Evolutionary conservation across 2,113 vertebrate species (phyloP), one percentile per base, ranked within the genome.

Genomic region (Ornithorhynchus anatinus): DNA sequence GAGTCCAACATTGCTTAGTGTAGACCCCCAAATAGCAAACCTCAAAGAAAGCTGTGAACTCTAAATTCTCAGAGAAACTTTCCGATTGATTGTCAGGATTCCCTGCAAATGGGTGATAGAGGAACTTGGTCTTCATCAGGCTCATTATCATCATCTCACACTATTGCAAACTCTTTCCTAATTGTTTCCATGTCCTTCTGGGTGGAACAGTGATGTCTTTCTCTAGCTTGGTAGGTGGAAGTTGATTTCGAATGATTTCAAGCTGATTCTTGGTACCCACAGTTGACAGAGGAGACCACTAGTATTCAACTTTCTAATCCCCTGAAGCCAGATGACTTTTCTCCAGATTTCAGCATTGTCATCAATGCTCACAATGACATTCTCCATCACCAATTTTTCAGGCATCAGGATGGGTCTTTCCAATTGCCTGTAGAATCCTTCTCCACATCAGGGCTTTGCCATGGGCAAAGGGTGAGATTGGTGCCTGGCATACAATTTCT

Each of bases 401-500:
- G 36, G 69, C 56, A 54, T 59, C 48, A 19, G 11, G 45, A 64
- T 47, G 23, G 20, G n/a, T 59, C 62, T 54, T 35, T 65, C 71
- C 40, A 69, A 42, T 56, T 65, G 59, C n/a, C 17, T 60, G 20
- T 42, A 50, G 53, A 50, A 69, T 60, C 53, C 74, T 74, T 48
- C 47, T 39, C 68, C 53, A 5, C 31, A 79, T 59, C 59, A 56
- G 59, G 37, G 35, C 32, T 59, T n/a, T 65, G 54, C 43, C 65
- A 59, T 50, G 47, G 53, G 40, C 47, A 45, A 43, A 31, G 59
- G 59, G 54, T 43, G 53, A 79, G 74, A 59, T 69, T 69, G 47
- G 53, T 44, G 23, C 42, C 23, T 54, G 43, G 59, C 54, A 69
- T 42, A 45, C 47, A 47, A n/a, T 63, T 66, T 56, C 59, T 56